Evolutionary conservation across 2,888 invertebrate genomes (phyloP).

Genomic region (Steromphala cineraria): DNA sequence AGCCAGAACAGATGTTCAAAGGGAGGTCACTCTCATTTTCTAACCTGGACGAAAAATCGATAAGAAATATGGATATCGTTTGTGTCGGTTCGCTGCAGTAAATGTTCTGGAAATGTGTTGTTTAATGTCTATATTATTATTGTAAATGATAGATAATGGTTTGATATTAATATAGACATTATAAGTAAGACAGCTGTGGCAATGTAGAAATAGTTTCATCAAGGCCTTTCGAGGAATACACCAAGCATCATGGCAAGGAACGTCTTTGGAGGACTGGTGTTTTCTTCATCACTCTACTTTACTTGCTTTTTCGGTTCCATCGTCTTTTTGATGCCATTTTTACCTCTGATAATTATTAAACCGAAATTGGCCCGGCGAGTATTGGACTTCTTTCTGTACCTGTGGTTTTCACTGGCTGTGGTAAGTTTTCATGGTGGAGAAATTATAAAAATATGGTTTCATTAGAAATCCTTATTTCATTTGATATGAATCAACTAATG

Average conservation of each 20-base stretch:
- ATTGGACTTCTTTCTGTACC: slow-evolving; percentile 84
- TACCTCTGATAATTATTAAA: slow-evolving; percentile 83
- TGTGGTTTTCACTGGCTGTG: slow-evolving; percentile 89
- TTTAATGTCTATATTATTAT: no score
- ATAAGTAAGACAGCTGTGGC: no score
- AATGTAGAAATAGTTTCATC: no score
- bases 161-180: no score
- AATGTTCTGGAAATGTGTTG: no score
- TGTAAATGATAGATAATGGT: no score
- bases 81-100: no score
- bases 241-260: not conserved
- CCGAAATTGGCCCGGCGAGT: slow-evolving; percentile 82
- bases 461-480: not conserved
- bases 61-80: not conserved
- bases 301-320: slow-evolving; percentile 76
- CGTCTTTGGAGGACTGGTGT: slow-evolving; percentile 42
- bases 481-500: no score
- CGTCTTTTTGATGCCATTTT: slow-evolving; percentile 81
- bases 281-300: slow-evolving; percentile 49
- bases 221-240: no score
- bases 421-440: slow-evolving; percentile 78
- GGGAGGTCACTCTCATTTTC: not conserved
- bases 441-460: not conserved
- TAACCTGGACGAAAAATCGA: not conserved
- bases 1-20: not conserved